These are phyloP conservation scores for Andricus grossulariae DNA, from an alignment of 1,140 invertebrate species.

Conservation along the genomic window DNA sequence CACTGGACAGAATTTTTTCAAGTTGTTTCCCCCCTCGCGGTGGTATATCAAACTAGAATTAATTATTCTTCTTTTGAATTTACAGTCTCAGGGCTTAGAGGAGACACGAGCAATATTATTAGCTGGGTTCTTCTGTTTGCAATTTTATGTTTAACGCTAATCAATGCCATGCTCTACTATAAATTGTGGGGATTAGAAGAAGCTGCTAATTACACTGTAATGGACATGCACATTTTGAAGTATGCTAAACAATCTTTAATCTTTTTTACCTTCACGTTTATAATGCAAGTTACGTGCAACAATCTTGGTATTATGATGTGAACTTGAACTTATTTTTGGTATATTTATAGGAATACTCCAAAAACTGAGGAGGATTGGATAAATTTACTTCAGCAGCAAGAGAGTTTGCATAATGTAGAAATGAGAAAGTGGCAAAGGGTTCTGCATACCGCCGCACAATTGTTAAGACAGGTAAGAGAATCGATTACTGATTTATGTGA, in stretches of 20 bases:
- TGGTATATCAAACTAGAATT: slow-evolving; percentile 9
- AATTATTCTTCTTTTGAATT: slow-evolving; percentile 37
- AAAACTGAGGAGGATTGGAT: slow-evolving; percentile 87
- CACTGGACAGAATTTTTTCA: too few relatives aligned
- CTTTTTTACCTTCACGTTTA: neutral
- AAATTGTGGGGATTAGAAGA: slow-evolving; percentile 84
- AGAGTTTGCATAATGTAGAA: slow-evolving; percentile 84
- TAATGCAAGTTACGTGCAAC: too few relatives aligned
- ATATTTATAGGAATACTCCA: slow-evolving; percentile 75
- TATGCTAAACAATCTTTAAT: slow-evolving; percentile 61
- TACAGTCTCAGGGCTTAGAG: slow-evolving; percentile 56
- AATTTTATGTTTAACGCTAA: slow-evolving; percentile 81
- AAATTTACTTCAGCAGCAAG: slow-evolving; percentile 84
- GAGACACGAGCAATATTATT: slow-evolving; percentile 65
- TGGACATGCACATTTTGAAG: slow-evolving; percentile 79
- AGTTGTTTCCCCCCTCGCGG: neutral
- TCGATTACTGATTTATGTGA: slow-evolving; percentile 40
- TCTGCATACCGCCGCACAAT: slow-evolving; percentile 79
- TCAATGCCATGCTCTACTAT: slow-evolving; percentile 88
- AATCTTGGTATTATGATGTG: too few relatives aligned
- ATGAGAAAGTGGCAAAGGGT: slow-evolving; percentile 86
- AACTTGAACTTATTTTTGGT: too few relatives aligned
- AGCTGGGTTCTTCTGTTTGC: slow-evolving; percentile 78
- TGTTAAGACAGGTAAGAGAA: slow-evolving; percentile 79
- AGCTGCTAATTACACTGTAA: slow-evolving; percentile 74